phyloP scores from a whole-genome alignment of 2,113 vertebrate genomes.

The Vanacampus margaritifer region DNA sequence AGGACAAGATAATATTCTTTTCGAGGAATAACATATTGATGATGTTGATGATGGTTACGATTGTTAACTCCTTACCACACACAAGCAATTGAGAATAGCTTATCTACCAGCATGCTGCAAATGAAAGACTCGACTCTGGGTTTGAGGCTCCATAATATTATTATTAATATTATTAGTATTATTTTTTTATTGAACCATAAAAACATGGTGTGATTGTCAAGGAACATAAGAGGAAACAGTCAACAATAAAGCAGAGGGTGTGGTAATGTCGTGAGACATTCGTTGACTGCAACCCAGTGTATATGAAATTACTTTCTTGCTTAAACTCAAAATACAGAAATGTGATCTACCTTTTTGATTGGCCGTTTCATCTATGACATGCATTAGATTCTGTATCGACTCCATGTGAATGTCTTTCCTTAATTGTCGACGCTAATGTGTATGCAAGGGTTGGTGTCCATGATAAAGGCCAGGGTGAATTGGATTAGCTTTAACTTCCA shows the following conservation, averaged over 20 bases:
- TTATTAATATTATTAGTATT: background rate
- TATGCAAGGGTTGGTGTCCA: background rate
- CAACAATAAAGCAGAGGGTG: background rate
- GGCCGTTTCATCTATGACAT: too few species aligned
- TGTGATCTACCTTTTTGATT: too few species aligned
- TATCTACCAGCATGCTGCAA: background rate
- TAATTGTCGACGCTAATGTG: background rate
- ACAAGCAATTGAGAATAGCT: background rate
- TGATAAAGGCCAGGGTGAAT: conserved; percentile 3
- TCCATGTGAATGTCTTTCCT: background rate
- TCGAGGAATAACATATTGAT: conserved; percentile 24
- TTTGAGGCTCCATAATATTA: background rate
- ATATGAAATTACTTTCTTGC: background rate
- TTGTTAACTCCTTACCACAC: background rate
- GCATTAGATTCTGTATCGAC: background rate
- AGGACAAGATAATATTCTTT: conserved; percentile 37
- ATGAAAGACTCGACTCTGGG: background rate
- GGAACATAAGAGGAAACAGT: background rate
- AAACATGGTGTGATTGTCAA: background rate
- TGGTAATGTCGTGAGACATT: background rate
- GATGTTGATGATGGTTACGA: background rate
- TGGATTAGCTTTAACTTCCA: conserved; percentile 15
- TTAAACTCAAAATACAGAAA: background rate
- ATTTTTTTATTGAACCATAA: background rate
- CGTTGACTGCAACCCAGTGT: background rate